Base-by-base conservation (phyloP, 2,888 invertebrate species). In the Amphipoea lucens region DNA sequence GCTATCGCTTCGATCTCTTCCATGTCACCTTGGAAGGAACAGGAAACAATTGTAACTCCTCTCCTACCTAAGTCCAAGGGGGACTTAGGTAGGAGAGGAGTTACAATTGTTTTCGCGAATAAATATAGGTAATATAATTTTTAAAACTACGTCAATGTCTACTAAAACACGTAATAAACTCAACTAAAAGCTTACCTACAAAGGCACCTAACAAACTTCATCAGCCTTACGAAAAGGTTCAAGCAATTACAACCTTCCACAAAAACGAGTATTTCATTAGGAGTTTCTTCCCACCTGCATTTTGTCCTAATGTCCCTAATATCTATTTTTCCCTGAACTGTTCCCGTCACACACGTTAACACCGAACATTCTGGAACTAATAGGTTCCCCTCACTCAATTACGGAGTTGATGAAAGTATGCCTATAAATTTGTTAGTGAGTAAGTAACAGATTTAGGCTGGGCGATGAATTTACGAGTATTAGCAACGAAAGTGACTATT, bases 321-420 rank as follows among this genome's bases (percentile, higher is more conserved):
- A 78, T 57, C 12, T 76, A 66, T 57, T 40, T 51, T 72, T 71
- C 36, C 54, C 36, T 29, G n/a, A 36, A 63, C 29, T 29, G 29
- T 75, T 70, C 2, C 42, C 40, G 6, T 45, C n/a, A 11, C 66
- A 75, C 68, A 72, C 72, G 60, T 72, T 75, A 29, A 66, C 40
- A 66, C 60, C 45, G 12, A 73, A 86, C 68, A 78, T 78, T 57
- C 62, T 68, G 1, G 29, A 80, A 81, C 78, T 75, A 83, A 83
- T 83, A 77, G 83, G 76, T 75, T 78, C 36, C 5, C 42, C 66
- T 74, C 65, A 17, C 69, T 65, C 66, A 76, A 77, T 86, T 79
- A 77, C 23, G 54, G 17, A 79, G 86, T 79, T 79, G 29, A 42
- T 79, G 76, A 77, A 81, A 83, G 83, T 77, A 80, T 76, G 67